Conservation (phyloP, 2,797 vertebrate species). For the Anniella stebbinsi region DNA sequence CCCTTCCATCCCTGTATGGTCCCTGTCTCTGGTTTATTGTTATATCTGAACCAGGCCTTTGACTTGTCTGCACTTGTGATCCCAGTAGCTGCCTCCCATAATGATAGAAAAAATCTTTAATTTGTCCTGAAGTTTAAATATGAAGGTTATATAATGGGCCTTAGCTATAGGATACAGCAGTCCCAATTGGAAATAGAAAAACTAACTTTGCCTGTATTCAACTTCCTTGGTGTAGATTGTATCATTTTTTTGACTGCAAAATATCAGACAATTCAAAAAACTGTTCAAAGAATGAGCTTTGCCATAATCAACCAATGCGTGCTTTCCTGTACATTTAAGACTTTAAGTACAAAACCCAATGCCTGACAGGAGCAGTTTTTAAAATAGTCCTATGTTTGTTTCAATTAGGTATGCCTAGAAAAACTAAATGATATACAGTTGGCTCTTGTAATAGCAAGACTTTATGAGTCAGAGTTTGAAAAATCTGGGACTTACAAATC, state of each 20-base stretch:
- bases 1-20: not conserved
- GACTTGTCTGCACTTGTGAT: not conserved
- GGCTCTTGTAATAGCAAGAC: slow-evolving; percentile 94
- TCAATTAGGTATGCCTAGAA: slow-evolving; percentile 92
- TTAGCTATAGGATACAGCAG: not conserved
- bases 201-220: not conserved
- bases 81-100: not conserved
- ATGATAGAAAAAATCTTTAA: not conserved
- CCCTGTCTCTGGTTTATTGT: too few species aligned
- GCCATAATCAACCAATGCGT: not conserved
- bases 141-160: not conserved
- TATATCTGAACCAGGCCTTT: too few species aligned
- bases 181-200: not conserved
- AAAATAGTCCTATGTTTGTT: slow-evolving; percentile 36
- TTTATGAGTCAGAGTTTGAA: slow-evolving; percentile 96
- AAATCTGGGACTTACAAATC: slow-evolving; percentile 90
- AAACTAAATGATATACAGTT: slow-evolving; percentile 96
- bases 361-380: not conserved
- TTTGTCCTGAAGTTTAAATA: not conserved
- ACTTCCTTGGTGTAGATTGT: not conserved
- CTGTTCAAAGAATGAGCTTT: too few species aligned
- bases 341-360: not conserved
- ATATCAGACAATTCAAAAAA: not conserved
- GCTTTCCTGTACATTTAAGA: not conserved
- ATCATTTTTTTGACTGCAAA: not conserved